phyloP scores from a whole-genome alignment of 1,140 invertebrate species.

The Bombyx mori region ASM3026992v2 NC_085119.1:1949001-1949500 shows the following conservation, averaged over 20 bases:
- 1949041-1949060: no score
- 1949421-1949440: constrained; percentile 25
- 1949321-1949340: constrained; percentile 63
- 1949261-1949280: constrained; percentile 56
- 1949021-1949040: no score
- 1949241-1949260: constrained; percentile 48
- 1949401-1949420: constrained; percentile 34
- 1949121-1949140: no score
- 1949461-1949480: constrained; percentile 53
- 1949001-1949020: no score
- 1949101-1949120: no score
- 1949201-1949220: background rate
- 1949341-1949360: constrained; percentile 71
- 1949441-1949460: constrained; percentile 20
- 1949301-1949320: constrained; percentile 55
- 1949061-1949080: no score
- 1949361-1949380: constrained; percentile 70
- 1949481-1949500: constrained; percentile 25
- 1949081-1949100: no score
- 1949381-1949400: constrained; percentile 38
- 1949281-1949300: constrained; percentile 43
- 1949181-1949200: background rate
- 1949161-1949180: background rate
- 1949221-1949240: constrained; percentile 22
- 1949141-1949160: background rate